These are phyloP conservation scores for Heteronetta atricapilla DNA, from an alignment of 2,113 vertebrate genomes.

Conservation along the genomic window DNA sequence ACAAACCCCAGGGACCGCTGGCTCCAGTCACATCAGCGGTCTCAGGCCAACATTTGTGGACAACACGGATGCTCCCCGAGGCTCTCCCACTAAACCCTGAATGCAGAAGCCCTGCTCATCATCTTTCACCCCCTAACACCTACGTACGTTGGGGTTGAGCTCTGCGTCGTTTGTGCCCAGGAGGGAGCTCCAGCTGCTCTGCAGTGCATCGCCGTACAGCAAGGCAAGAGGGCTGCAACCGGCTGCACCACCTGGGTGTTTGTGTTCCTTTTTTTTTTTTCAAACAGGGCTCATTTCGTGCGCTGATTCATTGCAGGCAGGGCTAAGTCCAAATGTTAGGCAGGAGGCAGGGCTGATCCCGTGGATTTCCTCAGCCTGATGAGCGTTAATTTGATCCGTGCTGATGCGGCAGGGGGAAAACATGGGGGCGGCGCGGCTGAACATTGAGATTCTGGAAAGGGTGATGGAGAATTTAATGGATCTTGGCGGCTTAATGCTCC, in stretches of 20 bases:
- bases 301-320: neutral
- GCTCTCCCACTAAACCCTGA: neutral
- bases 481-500: conserved; percentile 65
- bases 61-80: neutral
- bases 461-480: conserved; percentile 67
- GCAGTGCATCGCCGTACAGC: fast-evolving
- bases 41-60: neutral
- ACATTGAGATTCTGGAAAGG: conserved; percentile 30
- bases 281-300: neutral
- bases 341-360: conserved; percentile 10
- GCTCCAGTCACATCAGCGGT: fast-evolving
- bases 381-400: conserved; percentile 29
- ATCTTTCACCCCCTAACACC: fast-evolving
- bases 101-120: neutral
- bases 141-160: neutral
- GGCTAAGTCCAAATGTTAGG: neutral
- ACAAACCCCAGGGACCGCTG: neutral
- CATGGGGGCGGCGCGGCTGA: neutral
- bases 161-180: neutral
- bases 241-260: neutral
- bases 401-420: conserved; percentile 21
- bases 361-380: conserved; percentile 2
- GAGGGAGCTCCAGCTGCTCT: neutral
- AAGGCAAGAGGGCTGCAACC: neutral
- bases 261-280: neutral